These are phyloP conservation scores for Euphydryas editha DNA, from an alignment of 2,888 invertebrate species.

Conservation along the genomic window DNA sequence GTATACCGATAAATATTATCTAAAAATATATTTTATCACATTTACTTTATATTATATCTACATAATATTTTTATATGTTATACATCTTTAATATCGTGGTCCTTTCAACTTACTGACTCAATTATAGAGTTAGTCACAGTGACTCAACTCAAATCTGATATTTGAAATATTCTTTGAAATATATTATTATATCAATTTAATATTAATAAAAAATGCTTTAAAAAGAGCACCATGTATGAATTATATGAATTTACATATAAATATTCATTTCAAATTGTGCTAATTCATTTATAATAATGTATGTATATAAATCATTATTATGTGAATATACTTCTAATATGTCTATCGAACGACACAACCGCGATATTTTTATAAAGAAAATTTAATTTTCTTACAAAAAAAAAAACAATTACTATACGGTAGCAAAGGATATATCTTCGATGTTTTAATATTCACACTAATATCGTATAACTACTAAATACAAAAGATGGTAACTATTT, in stretches of 20 bases:
- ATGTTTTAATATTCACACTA: conserved; percentile 6
- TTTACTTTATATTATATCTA: conserved; percentile 44
- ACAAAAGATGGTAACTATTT: background rate
- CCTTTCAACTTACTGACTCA: conserved; percentile 46
- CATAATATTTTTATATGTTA: background rate
- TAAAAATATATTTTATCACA: conserved; percentile 79
- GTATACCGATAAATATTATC: conserved; percentile 63
- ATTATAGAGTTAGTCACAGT: background rate
- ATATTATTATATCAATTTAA: conserved; percentile 10
- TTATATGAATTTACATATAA: conserved; percentile 1
- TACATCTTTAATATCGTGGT: conserved; percentile 65
- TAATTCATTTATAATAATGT: conserved; percentile 15
- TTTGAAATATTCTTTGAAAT: background rate
- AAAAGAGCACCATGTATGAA: conserved; percentile 55
- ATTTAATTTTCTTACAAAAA: conserved; percentile 3
- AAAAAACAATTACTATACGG: background rate
- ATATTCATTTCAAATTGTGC: conserved; percentile 23
- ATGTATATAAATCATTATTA: conserved; percentile 20
- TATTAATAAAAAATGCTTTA: conserved; percentile 45
- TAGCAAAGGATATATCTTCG: background rate
- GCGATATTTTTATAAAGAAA: background rate
- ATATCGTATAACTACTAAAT: background rate
- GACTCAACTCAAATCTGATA: conserved; percentile 7
- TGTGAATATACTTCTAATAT: conserved; percentile 10
- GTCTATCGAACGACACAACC: conserved; percentile 3